These are phyloP conservation scores for Remorina albescens DNA, from an alignment of 2,797 vertebrate genomes.

Conservation along the genomic window DNA sequence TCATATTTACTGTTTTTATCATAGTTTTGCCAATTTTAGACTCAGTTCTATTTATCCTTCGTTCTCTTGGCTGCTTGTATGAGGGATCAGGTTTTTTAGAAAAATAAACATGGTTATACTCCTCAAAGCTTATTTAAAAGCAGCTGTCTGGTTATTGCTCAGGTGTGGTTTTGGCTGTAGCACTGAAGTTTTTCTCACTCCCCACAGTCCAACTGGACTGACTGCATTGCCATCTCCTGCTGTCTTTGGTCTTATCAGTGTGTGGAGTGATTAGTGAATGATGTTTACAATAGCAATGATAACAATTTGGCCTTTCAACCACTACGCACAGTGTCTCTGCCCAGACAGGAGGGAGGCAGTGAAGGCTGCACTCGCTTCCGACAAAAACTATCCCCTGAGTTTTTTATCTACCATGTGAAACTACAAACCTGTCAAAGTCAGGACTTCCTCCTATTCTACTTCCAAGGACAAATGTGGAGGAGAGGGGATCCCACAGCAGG, in stretches of 20 bases:
- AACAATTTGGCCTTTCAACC: constrained; percentile 20
- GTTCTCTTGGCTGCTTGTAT: not conserved
- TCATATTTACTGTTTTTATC: not conserved
- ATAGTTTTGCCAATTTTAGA: not conserved
- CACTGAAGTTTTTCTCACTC: not conserved
- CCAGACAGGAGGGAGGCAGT: constrained; percentile 20
- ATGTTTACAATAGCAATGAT: constrained; percentile 33
- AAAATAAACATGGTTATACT: not conserved
- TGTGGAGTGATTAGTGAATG: constrained; percentile 11
- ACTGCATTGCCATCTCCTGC: not conserved
- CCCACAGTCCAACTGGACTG: not conserved
- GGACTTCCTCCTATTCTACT: constrained; percentile 98
- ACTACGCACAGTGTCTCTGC: not conserved
- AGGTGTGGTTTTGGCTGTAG: not conserved
- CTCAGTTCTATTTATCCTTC: not conserved
- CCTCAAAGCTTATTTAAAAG: not conserved
- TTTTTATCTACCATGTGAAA: constrained; percentile 87
- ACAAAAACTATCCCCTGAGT: constrained; percentile 71
- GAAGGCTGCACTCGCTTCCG: constrained; percentile 68
- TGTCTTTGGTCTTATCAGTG: constrained; percentile 11
- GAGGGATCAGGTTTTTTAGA: not conserved
- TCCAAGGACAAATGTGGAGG: constrained; percentile 89
- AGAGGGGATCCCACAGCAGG: constrained; percentile 87
- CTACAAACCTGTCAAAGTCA: constrained; percentile 95
- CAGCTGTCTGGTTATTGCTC: not conserved